phyloP scores from a whole-genome alignment of 2,113 vertebrate species.

The Aleadryas rufinucha region DNA sequence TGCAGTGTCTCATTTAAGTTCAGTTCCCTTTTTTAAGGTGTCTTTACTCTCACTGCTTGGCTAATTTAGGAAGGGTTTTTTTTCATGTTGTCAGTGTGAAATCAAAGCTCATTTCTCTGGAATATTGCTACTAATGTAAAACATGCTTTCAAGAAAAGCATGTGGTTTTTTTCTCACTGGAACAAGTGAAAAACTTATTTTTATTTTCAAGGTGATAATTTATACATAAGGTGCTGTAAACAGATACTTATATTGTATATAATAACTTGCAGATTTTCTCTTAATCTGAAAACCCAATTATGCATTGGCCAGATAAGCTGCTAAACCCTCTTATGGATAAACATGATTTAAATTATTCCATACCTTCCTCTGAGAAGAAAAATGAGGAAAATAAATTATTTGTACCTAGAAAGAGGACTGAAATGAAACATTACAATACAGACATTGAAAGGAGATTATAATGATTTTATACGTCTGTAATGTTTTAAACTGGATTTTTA shows the following conservation, averaged over 20 bases:
- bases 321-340: neutral
- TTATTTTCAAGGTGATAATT: conserved; percentile 57
- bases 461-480: neutral
- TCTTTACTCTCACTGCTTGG: neutral
- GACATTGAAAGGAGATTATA: neutral
- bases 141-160: conserved; percentile 26
- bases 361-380: neutral
- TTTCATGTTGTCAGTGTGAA: neutral
- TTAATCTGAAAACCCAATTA: conserved; percentile 44
- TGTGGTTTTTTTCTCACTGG: neutral
- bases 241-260: conserved; percentile 42
- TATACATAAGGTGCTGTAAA: conserved; percentile 40
- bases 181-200: conserved; percentile 39
- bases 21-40: neutral
- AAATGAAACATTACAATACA: neutral
- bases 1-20: neutral
- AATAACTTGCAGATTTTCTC: conserved; percentile 24
- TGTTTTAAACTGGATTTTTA: neutral
- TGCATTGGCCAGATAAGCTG: neutral
- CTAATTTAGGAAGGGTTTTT: neutral
- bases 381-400: neutral
- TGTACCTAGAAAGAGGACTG: neutral
- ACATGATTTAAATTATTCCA: neutral
- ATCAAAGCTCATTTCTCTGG: conserved; percentile 38
- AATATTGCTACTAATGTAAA: neutral